Evolutionary conservation across 2,113 vertebrate species (phyloP), one percentile per base, ranked within the genome.

Genomic region (Mohoua ochrocephala): DNA sequence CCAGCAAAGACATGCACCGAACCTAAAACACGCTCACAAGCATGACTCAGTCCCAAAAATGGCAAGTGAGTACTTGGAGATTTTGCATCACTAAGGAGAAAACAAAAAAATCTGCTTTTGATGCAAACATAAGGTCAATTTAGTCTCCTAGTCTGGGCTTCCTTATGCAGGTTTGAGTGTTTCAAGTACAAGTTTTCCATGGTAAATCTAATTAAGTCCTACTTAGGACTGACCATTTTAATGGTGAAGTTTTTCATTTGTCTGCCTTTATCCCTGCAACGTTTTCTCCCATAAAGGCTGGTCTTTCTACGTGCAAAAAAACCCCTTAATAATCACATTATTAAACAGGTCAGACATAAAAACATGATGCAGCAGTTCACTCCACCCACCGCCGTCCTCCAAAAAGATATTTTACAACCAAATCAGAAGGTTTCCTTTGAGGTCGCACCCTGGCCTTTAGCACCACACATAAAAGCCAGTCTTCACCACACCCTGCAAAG

Each of bases 381-480:
- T 75, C 92, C 84, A 88, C 97, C 97, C 94, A 83, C 61, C 6
- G 39, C 64, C 74, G 67, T 73, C 80, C 81, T 93, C 78, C 69
- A 64, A 85, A 97, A 96, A 78, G 92, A 67, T 88, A 95, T 96
- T 97, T 97, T 94, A 85, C 93, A 96, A 93, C 97, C 97, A 98
- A 97, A 97, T 94, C 97, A 97, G 95, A 82, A 92, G 61, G 83
- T 84, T 84, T 95, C 83, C 65, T 93, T 96, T 97, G 97, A 97
- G 95, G 97, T 97, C 88, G 95, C 98, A 97, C 98, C 97, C 97
- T 93, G 97, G 96, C 97, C 97, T 95, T 97, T 52, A 95, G 97
- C 97, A 96, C 67, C 53, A 86, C 83, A 93, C 94, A 97, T 95
- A 87, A 97, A 98, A 98, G 96, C 64, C 45, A 56, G 90, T 69